Evolutionary conservation across 2,888 invertebrate genomes (phyloP).

Genomic region (Malthinus flaveolus): DNA sequence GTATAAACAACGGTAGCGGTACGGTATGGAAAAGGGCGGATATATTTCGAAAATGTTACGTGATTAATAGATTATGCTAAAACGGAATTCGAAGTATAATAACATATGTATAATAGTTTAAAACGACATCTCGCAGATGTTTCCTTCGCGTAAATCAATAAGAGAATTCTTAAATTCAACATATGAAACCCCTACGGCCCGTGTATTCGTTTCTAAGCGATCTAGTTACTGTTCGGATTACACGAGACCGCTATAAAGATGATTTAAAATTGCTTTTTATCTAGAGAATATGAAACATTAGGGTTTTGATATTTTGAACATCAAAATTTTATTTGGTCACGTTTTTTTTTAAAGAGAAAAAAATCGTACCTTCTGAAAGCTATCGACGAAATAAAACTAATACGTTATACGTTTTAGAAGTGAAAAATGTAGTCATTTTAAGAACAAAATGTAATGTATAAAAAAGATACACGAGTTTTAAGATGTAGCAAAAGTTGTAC

Average conservation of each 20-base stretch:
- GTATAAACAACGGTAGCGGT: too few relatives aligned
- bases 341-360: neutral
- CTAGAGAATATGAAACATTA: constrained; percentile 8
- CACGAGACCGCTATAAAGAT: constrained; percentile 13
- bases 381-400: neutral
- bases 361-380: neutral
- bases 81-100: too few relatives aligned
- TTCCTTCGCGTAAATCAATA: constrained; percentile 16
- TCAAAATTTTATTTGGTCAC: constrained; percentile 8
- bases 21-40: too few relatives aligned
- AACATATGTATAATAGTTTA: constrained; percentile 7
- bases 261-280: constrained; percentile 19
- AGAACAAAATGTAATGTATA: constrained; percentile 5
- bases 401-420: neutral
- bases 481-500: neutral
- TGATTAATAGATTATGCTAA: too few relatives aligned
- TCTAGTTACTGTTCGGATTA: constrained; percentile 19
- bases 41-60: too few relatives aligned
- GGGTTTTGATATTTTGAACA: constrained; percentile 7
- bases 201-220: constrained; percentile 13
- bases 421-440: constrained; percentile 3
- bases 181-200: constrained; percentile 18
- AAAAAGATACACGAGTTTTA: constrained; percentile 1
- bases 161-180: constrained; percentile 16
- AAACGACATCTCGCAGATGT: constrained; percentile 12